These are phyloP conservation scores for Bombylius major DNA, from an alignment of 2,888 invertebrate species.

Conservation along the genomic window DNA sequence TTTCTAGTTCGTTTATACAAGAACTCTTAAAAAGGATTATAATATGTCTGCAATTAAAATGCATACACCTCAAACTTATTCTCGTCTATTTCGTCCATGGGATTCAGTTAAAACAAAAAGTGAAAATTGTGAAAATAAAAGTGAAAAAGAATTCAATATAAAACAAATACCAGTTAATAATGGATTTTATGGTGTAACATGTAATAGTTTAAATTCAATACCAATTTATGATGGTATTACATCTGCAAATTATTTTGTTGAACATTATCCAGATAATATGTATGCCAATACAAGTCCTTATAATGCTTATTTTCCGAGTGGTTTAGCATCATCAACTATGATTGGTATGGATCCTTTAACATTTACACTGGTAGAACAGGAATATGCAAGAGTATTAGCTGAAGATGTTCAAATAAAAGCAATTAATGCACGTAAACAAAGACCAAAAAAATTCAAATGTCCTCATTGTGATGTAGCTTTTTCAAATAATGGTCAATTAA, in stretches of 20 bases:
- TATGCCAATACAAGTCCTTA: not conserved
- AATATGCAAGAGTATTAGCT: slow-evolving; percentile 54
- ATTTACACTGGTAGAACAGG: slow-evolving; percentile 48
- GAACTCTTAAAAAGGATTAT: not conserved
- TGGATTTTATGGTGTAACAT: not conserved
- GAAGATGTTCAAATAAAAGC: slow-evolving; percentile 59
- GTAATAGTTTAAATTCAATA: not conserved
- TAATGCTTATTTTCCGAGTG: not conserved
- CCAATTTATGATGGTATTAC: not conserved
- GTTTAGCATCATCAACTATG: not conserved
- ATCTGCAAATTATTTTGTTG: not conserved
- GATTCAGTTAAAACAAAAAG: slow-evolving; percentile 28
- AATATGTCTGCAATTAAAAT: slow-evolving; percentile 28
- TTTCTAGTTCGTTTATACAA: not conserved
- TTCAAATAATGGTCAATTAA: slow-evolving; percentile 86
- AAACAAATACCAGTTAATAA: not conserved
- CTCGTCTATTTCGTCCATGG: slow-evolving; percentile 50
- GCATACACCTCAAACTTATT: slow-evolving; percentile 37
- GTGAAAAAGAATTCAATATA: not conserved
- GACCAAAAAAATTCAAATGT: slow-evolving; percentile 86
- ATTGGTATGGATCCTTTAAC: slow-evolving; percentile 31
- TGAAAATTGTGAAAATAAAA: slow-evolving; percentile 4
- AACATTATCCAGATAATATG: not conserved
- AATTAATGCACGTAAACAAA: slow-evolving; percentile 55
- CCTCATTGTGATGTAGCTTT: slow-evolving; percentile 81